These are phyloP conservation scores for Dicentrarchus labrax DNA, from an alignment of 2,113 vertebrate species.

Conservation along the genomic window DNA sequence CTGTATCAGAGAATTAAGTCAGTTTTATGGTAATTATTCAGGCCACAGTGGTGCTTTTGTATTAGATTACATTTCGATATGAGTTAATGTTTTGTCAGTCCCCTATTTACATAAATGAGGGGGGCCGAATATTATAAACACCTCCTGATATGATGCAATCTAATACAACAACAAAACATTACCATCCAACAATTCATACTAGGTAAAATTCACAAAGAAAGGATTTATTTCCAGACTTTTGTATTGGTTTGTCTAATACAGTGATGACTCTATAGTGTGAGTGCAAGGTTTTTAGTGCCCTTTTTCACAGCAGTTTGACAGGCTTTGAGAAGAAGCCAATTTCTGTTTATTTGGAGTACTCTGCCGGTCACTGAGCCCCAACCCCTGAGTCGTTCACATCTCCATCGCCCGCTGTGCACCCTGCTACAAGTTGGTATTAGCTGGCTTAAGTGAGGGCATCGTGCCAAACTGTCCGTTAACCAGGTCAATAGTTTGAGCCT, in stretches of 20 bases:
- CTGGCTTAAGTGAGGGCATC: neutral
- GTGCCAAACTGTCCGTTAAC: slow-evolving; percentile 51
- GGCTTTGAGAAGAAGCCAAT: neutral
- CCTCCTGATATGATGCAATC: neutral
- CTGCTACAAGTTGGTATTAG: slow-evolving; percentile 36
- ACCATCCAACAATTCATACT: neutral
- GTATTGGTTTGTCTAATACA: neutral
- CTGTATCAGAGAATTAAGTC: neutral
- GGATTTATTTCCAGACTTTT: neutral
- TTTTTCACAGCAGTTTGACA: neutral
- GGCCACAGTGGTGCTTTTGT: slow-evolving; percentile 7
- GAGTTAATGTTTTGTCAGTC: neutral
- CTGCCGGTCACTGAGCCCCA: neutral
- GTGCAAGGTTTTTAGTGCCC: neutral
- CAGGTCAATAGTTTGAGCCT: slow-evolving; percentile 42
- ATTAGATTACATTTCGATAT: neutral
- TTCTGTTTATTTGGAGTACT: neutral
- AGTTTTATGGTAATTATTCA: neutral
- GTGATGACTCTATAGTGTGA: neutral
- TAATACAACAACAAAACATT: neutral
- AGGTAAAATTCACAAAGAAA: neutral
- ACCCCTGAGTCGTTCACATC: neutral
- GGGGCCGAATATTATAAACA: neutral
- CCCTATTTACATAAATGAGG: neutral
- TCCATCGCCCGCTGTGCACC: neutral